These are phyloP conservation scores for Lypha dubia DNA, from an alignment of 2,888 invertebrate species.

Conservation along the genomic window DNA sequence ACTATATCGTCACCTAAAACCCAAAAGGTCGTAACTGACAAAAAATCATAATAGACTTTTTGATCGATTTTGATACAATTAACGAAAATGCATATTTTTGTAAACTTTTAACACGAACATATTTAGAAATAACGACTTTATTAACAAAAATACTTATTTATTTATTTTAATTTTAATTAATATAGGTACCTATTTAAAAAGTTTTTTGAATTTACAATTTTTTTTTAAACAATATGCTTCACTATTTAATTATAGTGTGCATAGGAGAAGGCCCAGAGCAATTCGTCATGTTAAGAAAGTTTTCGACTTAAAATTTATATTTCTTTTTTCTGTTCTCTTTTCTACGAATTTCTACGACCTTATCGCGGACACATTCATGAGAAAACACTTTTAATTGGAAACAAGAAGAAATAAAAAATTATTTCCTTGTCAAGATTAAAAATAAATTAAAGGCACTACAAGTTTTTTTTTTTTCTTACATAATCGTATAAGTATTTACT, in stretches of 20 bases:
- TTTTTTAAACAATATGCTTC: no score
- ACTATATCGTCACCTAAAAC: no score
- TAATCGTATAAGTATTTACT: conserved; percentile 12
- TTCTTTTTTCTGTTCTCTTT: neutral
- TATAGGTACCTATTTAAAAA: no score
- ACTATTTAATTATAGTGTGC: neutral
- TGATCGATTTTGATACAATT: no score
- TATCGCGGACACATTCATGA: conserved; percentile 17
- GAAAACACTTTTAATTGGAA: conserved; percentile 53
- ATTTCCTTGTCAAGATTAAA: conserved; percentile 47
- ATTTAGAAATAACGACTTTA: no score
- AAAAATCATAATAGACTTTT: no score
- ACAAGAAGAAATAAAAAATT: conserved; percentile 26
- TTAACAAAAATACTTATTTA: no score
- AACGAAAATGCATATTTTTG: no score
- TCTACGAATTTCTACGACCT: neutral
- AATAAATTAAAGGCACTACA: conserved; percentile 40
- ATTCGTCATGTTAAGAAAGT: neutral
- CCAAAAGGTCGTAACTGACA: no score
- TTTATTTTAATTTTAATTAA: no score
- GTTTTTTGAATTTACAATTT: no score
- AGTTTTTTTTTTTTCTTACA: neutral
- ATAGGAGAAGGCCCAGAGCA: neutral
- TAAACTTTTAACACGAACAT: no score
- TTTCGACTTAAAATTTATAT: neutral